These are phyloP conservation scores for Busseola fusca DNA, from an alignment of 2,888 invertebrate species.

Conservation along the genomic window DNA sequence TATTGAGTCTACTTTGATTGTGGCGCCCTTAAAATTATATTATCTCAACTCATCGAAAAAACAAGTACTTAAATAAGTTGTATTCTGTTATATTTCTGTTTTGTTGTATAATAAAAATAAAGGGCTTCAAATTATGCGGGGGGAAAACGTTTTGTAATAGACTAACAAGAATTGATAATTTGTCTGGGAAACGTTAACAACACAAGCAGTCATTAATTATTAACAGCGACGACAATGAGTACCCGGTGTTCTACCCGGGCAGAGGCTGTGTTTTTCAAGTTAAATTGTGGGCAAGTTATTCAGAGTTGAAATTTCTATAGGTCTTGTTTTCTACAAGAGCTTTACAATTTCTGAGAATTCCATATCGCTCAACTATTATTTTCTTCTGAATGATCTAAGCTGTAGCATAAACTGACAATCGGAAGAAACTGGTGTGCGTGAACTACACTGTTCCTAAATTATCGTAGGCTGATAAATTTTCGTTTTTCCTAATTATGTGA, in stretches of 20 bases:
- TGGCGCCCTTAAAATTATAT: slow-evolving; percentile 21
- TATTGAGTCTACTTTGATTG: slow-evolving; percentile 10
- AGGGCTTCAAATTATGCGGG: slow-evolving; percentile 32
- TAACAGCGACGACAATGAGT: slow-evolving; percentile 38
- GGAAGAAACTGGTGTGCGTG: not conserved
- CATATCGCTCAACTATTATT: not conserved
- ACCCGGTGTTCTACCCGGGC: slow-evolving; percentile 6
- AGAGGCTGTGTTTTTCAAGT: slow-evolving; percentile 22
- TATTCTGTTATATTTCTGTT: slow-evolving; percentile 60
- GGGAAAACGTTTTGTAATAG: slow-evolving; percentile 21
- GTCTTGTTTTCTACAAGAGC: not conserved
- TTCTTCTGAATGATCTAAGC: slow-evolving; percentile 5
- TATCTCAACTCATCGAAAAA: slow-evolving; percentile 26
- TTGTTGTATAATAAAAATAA: slow-evolving; percentile 61
- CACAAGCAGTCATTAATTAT: slow-evolving; percentile 46
- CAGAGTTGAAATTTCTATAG: slow-evolving; percentile 1
- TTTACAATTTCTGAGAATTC: not conserved
- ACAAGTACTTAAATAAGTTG: slow-evolving; percentile 55
- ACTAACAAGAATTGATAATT: slow-evolving; percentile 51
- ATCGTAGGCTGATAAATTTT: no score
- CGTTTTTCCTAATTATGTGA: no score
- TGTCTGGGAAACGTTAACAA: slow-evolving; percentile 36
- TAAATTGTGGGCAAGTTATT: slow-evolving; percentile 10
- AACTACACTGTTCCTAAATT: not conserved
- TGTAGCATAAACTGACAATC: not conserved